These are phyloP conservation scores for Piliocolobus tephrosceles DNA, from an alignment of 2,113 vertebrate species.

Conservation along the genomic window DNA sequence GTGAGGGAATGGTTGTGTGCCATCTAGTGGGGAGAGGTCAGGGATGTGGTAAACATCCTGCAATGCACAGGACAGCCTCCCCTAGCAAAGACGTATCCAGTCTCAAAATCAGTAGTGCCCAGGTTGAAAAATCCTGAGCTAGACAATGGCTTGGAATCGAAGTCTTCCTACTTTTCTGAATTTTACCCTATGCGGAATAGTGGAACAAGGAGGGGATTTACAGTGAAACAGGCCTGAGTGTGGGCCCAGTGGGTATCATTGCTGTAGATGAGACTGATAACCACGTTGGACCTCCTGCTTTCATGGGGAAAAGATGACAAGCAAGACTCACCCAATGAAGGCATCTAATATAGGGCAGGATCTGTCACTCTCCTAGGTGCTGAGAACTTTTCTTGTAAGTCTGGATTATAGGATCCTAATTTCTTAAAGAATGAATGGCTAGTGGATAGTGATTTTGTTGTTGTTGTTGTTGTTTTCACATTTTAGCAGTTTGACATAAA, in stretches of 20 bases:
- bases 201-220: background rate
- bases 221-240: background rate
- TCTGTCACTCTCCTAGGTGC: background rate
- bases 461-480: background rate
- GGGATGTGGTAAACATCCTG: background rate
- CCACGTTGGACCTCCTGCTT: background rate
- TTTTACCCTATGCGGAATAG: background rate
- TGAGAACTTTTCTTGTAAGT: background rate
- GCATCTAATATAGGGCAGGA: background rate
- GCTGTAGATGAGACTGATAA: background rate
- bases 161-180: background rate
- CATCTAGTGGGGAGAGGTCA: background rate
- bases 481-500: background rate
- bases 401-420: background rate
- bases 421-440: background rate
- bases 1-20: background rate
- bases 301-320: background rate
- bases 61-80: background rate
- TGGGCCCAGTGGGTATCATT: rapidly evolving
- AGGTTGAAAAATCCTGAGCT: background rate
- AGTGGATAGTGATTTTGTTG: background rate
- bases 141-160: background rate
- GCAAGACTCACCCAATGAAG: background rate
- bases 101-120: background rate
- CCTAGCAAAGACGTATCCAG: background rate